A percentile compares a stretch with the other conserved stretches of the same genome.
phyloP scores from a whole-genome alignment of 92 coral and sea anemone species.

The Epizoanthus stellaris region DNA sequence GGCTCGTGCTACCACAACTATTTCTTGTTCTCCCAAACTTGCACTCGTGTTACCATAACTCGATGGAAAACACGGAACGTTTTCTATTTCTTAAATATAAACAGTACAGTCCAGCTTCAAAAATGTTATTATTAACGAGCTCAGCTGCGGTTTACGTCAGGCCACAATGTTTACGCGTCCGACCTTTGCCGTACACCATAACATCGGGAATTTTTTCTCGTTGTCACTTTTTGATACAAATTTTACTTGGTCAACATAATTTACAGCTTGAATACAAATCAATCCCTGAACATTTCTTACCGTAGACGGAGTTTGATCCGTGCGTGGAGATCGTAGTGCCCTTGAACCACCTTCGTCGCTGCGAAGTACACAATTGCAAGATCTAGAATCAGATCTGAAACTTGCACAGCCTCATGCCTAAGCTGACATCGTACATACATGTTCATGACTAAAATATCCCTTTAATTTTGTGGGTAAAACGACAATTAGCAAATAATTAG shows the following conservation, averaged over 20 bases:
- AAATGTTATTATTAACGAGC: too few species aligned
- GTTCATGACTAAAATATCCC: background rate
- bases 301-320: background rate
- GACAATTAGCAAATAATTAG: background rate
- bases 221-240: background rate
- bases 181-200: background rate
- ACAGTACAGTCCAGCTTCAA: too few species aligned
- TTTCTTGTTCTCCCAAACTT: too few species aligned
- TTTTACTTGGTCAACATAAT: background rate
- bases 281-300: background rate
- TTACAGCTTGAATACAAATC: background rate
- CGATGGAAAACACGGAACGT: too few species aligned
- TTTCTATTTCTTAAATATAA: too few species aligned
- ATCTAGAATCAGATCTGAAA: background rate
- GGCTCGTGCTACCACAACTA: too few species aligned
- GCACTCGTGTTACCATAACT: too few species aligned
- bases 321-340: background rate
- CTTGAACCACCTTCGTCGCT: conserved; percentile 29
- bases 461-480: background rate
- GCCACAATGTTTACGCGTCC: background rate
- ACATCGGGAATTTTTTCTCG: background rate
- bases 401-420: conserved; percentile 1
- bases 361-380: background rate
- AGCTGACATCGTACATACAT: background rate
- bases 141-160: too few species aligned